Evolutionary conservation across 2,797 vertebrate genomes (phyloP), one percentile per base, ranked within the genome.

Genomic region (Pseudomugil tenellus): DNA sequence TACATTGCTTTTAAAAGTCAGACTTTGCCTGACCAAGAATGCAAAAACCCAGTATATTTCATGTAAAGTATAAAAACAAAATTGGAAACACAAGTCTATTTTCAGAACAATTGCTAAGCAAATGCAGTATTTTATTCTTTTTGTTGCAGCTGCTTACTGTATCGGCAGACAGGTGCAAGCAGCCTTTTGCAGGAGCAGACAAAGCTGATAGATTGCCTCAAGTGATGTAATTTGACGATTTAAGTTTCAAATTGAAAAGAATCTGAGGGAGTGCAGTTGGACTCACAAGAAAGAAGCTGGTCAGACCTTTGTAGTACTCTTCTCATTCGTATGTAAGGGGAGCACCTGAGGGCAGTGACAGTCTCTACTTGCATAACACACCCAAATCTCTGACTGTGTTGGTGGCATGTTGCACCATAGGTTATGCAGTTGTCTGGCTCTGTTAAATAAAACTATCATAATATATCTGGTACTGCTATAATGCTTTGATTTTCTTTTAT

Each of bases 161-260:
- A 37, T 21, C 23, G 14, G 21, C 29, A 65, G 43, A 56, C 9
- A 17, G 19, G 26, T 31, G 23, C 4, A 14, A 56, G 32, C 21
- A 46, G 37, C 6, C 35, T 28, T 56, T 39, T 32, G 19, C 54
- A 49, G 25, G 21, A 58, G 14, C 29, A 48, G 16, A 54, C 8
- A 8, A 35, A 14, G 23, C 34, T 21, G 7, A 35, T 46, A 21
- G 60, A 56, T 31, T 48, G 21, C 48, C 41, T 6, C 23, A 53
- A 70, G 41, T 67, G 16, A 63, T 34, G 67, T 52, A 1, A 52
- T 34, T 58, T 71, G 14, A 70, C 28, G 6, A 63, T 26, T 66
- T 7, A 70, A 12, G 17, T 49, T 63, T 66, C 17, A 49, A 63
- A 58, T 4, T n/a, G 35, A 34, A 66, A 32, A 32, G 60, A 32